Conservation (phyloP, 1,140 invertebrate species). For the Drosophila serrata region DNA sequence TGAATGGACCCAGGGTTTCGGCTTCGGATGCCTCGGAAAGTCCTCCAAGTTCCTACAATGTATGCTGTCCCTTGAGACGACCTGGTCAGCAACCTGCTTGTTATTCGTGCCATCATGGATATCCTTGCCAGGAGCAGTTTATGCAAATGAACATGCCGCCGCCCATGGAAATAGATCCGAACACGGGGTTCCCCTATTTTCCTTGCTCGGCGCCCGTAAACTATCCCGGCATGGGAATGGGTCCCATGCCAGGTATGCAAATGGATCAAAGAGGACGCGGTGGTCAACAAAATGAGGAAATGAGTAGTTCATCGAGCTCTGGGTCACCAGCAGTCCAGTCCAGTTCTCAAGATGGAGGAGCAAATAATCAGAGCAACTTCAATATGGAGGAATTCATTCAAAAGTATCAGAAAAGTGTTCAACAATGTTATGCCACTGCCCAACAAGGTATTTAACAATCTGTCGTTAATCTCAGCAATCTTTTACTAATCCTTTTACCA, state of each 20-base stretch:
- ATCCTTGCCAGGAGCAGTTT: not conserved
- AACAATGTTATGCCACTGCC: slow-evolving; percentile 21
- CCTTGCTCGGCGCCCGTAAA: not conserved
- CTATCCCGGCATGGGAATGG: not conserved
- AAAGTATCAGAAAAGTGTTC: slow-evolving; percentile 35
- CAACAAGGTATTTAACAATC: slow-evolving; percentile 16
- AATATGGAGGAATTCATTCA: slow-evolving; percentile 21
- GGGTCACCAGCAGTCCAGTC: not conserved
- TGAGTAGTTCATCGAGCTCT: not conserved
- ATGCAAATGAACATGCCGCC: slow-evolving; percentile 1
- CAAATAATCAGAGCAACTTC: not conserved
- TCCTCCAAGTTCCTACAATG: not conserved
- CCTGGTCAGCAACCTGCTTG: slow-evolving; percentile 12
- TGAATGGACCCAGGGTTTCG: slow-evolving; percentile 3
- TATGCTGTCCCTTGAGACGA: not conserved
- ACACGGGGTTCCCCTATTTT: slow-evolving; percentile 1
- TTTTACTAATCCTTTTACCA: not conserved
- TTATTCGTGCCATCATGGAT: not conserved
- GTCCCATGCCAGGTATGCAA: slow-evolving; percentile 7
- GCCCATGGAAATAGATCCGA: slow-evolving; percentile 3
- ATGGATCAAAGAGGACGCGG: not conserved
- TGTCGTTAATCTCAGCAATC: not conserved
- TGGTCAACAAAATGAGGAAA: not conserved
- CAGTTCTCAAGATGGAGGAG: not conserved
- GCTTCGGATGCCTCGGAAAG: not conserved